phyloP scores from a whole-genome alignment of 2,113 vertebrate genomes.

The Nesoenas mayeri region DNA sequence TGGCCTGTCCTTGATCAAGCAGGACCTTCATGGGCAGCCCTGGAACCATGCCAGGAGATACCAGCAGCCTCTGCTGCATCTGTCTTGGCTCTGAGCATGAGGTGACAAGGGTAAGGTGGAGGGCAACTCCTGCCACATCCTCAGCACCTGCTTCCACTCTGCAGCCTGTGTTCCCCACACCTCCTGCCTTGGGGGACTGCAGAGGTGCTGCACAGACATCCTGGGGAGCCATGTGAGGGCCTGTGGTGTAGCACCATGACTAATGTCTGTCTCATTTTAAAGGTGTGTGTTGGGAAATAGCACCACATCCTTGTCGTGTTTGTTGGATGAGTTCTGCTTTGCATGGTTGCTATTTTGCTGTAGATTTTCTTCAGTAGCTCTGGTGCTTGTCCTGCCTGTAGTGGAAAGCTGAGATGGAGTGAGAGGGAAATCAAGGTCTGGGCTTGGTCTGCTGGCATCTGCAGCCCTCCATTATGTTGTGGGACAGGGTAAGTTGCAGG shows the following conservation, averaged over 20 bases:
- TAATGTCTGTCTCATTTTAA: neutral
- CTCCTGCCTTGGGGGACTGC: neutral
- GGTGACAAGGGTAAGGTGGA: neutral
- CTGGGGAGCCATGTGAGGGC: neutral
- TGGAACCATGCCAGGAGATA: neutral
- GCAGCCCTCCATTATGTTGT: neutral
- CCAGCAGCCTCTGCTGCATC: neutral
- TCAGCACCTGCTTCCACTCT: neutral
- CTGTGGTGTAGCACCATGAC: accelerated
- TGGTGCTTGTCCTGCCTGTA: neutral
- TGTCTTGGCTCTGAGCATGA: neutral
- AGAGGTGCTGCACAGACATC: neutral
- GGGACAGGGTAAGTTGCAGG: neutral
- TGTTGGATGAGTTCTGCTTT: neutral
- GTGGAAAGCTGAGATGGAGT: neutral
- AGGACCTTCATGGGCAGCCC: neutral
- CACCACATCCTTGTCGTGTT: neutral
- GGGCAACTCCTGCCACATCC: neutral
- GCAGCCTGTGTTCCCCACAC: neutral
- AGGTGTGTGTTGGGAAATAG: neutral
- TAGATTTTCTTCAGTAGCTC: neutral
- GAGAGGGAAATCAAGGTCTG: neutral
- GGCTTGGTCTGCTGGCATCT: neutral
- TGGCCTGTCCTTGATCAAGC: neutral
- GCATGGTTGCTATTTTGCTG: neutral